Evolutionary conservation across 2,113 vertebrate genomes (phyloP).

Genomic region (Nycticryphes semicollaris): DNA sequence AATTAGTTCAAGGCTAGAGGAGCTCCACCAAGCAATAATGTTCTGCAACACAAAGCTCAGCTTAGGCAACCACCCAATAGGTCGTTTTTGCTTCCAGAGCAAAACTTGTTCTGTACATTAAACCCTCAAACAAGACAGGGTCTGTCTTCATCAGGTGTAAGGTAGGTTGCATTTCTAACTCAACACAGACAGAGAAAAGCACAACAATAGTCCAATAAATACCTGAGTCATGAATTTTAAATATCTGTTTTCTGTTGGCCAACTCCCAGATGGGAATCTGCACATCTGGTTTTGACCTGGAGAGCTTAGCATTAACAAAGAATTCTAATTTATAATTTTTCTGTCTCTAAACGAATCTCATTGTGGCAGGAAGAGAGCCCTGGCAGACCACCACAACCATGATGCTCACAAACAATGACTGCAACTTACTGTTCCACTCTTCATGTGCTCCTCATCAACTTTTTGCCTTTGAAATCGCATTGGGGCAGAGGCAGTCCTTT

Average conservation of each 20-base stretch:
- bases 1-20: not conserved
- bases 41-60: not conserved
- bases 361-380: not conserved
- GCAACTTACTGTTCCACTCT: not conserved
- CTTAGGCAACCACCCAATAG: not conserved
- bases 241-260: not conserved
- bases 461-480: not conserved
- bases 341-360: not conserved
- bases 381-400: not conserved
- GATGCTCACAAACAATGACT: fast-evolving
- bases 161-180: not conserved
- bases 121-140: not conserved
- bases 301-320: not conserved
- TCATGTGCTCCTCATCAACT: not conserved
- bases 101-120: not conserved
- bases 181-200: not conserved
- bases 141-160: not conserved
- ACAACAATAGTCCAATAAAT: not conserved
- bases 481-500: not conserved
- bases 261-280: not conserved
- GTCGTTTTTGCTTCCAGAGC: not conserved
- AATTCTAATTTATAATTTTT: not conserved
- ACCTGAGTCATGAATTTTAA: not conserved
- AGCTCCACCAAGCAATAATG: not conserved
- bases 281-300: not conserved